Evolutionary conservation across 2,888 invertebrate species (phyloP), one percentile per base, ranked within the genome.

Genomic region (Ectemnius lituratus): DNA sequence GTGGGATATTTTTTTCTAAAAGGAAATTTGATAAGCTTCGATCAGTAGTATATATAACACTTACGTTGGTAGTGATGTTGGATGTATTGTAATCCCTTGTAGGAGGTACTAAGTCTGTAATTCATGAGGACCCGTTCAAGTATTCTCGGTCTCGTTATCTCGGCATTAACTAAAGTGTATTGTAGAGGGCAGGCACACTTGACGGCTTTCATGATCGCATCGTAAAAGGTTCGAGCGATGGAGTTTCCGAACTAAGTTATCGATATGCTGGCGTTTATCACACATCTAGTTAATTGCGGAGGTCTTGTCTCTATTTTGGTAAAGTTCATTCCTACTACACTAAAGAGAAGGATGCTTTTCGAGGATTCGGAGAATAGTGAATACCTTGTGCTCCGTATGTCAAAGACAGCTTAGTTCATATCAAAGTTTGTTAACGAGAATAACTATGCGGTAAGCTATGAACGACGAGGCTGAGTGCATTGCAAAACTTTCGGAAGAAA

Each of bases 101-200:
- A 70, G 73, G 70, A 83, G 81, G 84, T 82, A 84, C 84, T 81
- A 81, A 82, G 80, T 78, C 65, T 70, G 77, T 83, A 75, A 81
- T 82, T 82, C 81, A 71, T 64, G 78, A 81, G 67, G 76, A 73
- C 62, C 72, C 79, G 80, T 75, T 80, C 75, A 70, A 80, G 73
- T 74, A 81, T 81, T 81, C 78, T 58, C 67, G 64, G 69, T 60
- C 69, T 77, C 70, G 77, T 79, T 77, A 77, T 79, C 71, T 73
- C 63, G 67, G 69, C 78, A 68, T 80, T 80, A 75, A 80, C 73
- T 63, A 78, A 76, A 69, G 71, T 67, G 69, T 71, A 69, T 77
- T 69, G 78, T 60, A 63, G 56, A 49, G 52, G 52, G 13, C 20
- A 47, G 45, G 66, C 49, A 62, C 18, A 57, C 52, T 60, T 65